Percentiles rank a stretch among this genome's conserved stretches.
Conservation (phyloP, 2,888 invertebrate genomes). For the Venustoraphidia nigricollis region DNA sequence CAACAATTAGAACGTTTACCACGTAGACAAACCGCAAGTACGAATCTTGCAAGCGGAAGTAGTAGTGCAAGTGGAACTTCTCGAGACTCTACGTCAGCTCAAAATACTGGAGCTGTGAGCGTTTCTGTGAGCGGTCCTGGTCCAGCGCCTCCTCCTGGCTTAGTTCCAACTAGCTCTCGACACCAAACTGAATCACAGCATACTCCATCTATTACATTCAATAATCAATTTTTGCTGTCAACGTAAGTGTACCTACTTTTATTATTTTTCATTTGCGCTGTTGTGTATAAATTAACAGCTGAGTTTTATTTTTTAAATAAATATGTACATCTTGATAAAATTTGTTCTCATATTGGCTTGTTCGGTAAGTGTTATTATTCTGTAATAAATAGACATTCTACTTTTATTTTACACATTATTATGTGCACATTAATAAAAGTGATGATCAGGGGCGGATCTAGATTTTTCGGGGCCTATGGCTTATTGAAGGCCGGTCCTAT, state of each 20-base stretch:
- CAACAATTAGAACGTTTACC: slow-evolving; percentile 84
- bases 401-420: too few species aligned
- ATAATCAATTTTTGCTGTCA: slow-evolving; percentile 5
- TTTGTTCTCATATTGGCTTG: too few species aligned
- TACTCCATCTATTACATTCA: not conserved
- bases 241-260: not conserved
- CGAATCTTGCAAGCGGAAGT: not conserved
- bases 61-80: not conserved
- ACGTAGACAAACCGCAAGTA: slow-evolving; percentile 55
- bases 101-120: slow-evolving; percentile 14
- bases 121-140: slow-evolving; percentile 22
- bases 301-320: too few species aligned
- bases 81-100: slow-evolving; percentile 4
- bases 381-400: too few species aligned
- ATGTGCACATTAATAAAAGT: not conserved
- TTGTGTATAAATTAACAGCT: not conserved
- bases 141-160: slow-evolving; percentile 20
- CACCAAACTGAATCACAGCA: not conserved
- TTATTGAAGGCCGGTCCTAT: too few species aligned
- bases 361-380: too few species aligned
- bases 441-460: too few species aligned
- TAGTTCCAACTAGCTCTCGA: slow-evolving; percentile 21
- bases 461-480: too few species aligned
- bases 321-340: too few species aligned
- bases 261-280: not conserved